A percentile compares a stretch with the other conserved stretches of the same genome.
Conservation (phyloP, 2,113 vertebrate genomes). For the Heterotilapia buettikoferi region DNA sequence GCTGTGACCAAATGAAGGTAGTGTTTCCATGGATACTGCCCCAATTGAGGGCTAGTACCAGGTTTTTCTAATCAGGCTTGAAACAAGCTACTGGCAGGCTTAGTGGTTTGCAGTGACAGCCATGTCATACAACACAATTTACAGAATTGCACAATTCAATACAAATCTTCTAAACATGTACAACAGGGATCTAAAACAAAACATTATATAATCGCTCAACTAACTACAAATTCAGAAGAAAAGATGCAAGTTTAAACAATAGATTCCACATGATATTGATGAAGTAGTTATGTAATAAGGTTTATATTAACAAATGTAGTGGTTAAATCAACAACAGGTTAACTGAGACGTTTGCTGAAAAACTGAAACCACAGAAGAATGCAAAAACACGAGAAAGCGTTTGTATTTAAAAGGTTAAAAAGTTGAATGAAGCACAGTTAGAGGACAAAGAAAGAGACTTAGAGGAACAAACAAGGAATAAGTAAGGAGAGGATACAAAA, state of each 20-base stretch:
- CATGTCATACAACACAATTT: conserved; percentile 48
- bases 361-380: neutral
- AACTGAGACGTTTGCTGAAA: neutral
- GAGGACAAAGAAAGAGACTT: neutral
- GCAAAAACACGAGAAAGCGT: neutral
- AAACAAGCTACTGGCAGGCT: conserved; percentile 23
- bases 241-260: conserved; percentile 7
- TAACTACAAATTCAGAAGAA: conserved; percentile 25
- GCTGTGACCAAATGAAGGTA: conserved; percentile 56
- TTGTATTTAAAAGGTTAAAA: neutral
- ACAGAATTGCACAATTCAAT: conserved; percentile 32
- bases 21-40: conserved; percentile 38
- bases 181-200: conserved; percentile 10
- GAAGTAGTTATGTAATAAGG: neutral
- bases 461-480: neutral
- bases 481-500: neutral
- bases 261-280: neutral
- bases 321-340: neutral
- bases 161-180: conserved; percentile 20
- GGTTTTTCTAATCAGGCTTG: conserved; percentile 60
- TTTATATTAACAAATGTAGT: neutral
- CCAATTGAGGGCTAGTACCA: conserved; percentile 6
- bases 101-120: conserved; percentile 40
- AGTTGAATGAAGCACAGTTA: neutral
- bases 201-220: conserved; percentile 19